Percentiles rank a stretch among this genome's conserved stretches.
Evolutionary conservation across 2,888 invertebrate species (phyloP).

Genomic region (Campaea margaritaria): DNA sequence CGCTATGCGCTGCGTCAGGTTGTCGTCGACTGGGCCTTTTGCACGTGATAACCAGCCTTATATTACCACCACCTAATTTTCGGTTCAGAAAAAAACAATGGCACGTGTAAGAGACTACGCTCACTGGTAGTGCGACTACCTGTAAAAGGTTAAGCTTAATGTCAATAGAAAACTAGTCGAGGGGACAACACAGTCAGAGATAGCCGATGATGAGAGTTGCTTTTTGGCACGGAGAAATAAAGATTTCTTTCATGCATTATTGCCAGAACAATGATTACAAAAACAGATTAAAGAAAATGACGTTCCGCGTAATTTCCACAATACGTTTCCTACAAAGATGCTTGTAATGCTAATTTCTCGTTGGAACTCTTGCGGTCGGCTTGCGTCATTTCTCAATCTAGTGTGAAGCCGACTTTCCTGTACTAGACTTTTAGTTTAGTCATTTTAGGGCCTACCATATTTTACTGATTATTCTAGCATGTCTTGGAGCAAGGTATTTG

Average conservation of each 20-base stretch:
- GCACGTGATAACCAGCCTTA: slow-evolving; percentile 71
- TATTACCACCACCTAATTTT: slow-evolving; percentile 45
- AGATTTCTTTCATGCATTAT: no score
- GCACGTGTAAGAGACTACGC: slow-evolving; percentile 8
- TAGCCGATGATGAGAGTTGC: no score
- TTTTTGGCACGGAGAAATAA: no score
- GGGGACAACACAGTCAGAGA: no score
- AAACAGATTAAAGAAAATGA: no score
- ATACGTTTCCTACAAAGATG: not conserved
- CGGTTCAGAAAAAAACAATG: not conserved
- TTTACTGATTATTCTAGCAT: no score
- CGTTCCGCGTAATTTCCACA: not conserved
- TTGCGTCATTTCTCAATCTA: not conserved
- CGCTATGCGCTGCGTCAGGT: slow-evolving; percentile 46
- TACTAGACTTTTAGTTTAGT: not conserved
- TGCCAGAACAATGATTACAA: no score
- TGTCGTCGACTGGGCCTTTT: slow-evolving; percentile 60
- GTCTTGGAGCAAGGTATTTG: no score
- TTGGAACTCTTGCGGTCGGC: not conserved
- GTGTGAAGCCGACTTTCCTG: not conserved
- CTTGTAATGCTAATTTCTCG: not conserved
- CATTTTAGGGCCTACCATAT: not conserved
- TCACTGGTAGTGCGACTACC: no score
- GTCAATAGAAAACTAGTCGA: no score
- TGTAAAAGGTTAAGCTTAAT: no score